These are phyloP conservation scores for Yponomeuta sedellus DNA, from an alignment of 2,888 invertebrate species.

Conservation along the genomic window DNA sequence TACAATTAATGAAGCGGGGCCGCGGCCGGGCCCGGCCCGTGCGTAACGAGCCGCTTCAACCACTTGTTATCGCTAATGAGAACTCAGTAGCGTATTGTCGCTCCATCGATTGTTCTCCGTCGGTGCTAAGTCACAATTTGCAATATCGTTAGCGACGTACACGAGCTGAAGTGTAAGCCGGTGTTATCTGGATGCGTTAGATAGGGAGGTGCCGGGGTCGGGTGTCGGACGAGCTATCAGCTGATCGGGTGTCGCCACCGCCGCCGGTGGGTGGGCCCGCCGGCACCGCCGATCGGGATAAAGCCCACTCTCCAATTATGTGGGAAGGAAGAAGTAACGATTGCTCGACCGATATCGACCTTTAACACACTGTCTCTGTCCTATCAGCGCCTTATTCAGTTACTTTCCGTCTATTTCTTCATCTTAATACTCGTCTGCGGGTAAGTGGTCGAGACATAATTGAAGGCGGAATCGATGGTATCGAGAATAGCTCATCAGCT, in stretches of 20 bases:
- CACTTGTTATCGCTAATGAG: conserved; percentile 60
- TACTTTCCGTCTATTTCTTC: conserved; percentile 7
- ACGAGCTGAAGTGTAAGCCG: conserved; percentile 5
- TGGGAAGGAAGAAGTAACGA: conserved; percentile 74
- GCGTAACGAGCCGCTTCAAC: conserved; percentile 46
- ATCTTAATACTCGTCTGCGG: conserved; percentile 25
- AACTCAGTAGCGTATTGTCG: conserved; percentile 43
- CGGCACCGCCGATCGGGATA: conserved; percentile 51
- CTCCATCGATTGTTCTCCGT: conserved; percentile 24
- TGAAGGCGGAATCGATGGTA: conserved; percentile 41
- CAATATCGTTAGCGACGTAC: conserved; percentile 12
- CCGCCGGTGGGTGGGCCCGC: conserved; percentile 60
- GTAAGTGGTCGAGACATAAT: conserved; percentile 41
- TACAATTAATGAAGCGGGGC: conserved; percentile 57
- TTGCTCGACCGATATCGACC: conserved; percentile 55
- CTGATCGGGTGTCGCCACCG: conserved; percentile 54
- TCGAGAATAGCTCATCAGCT: conserved; percentile 28
- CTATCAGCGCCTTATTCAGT: neutral
- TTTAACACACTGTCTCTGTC: conserved; percentile 12
- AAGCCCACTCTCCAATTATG: conserved; percentile 73
- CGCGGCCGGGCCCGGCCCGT: conserved; percentile 39
- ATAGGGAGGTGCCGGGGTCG: conserved; percentile 41
- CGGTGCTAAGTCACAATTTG: conserved; percentile 15
- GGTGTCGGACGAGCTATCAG: conserved; percentile 56
- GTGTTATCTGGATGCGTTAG: conserved; percentile 18